phyloP scores from a whole-genome alignment of 2,113 vertebrate species.

The Alligator mississippiensis region DNA sequence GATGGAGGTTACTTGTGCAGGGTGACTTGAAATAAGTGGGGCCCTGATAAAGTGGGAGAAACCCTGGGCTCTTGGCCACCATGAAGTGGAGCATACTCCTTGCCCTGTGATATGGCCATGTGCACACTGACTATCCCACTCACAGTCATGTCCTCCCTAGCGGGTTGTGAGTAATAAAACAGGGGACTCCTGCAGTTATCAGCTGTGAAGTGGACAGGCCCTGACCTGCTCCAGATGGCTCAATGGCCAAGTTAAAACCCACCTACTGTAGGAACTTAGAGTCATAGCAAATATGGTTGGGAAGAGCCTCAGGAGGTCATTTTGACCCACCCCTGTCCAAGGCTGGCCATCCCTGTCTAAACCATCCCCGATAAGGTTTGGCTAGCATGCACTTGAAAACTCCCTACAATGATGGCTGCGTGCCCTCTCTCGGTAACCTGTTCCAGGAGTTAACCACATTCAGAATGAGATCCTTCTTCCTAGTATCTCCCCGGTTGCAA shows the following conservation, averaged over 20 bases:
- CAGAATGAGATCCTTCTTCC: too few species aligned
- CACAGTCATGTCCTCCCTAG: not conserved
- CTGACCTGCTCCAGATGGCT: not conserved
- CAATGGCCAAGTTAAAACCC: rapidly evolving
- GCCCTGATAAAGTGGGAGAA: not conserved
- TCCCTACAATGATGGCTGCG: too few species aligned
- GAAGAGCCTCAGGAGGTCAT: too few species aligned
- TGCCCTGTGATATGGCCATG: rapidly evolving
- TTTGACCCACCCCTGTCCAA: too few species aligned
- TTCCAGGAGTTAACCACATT: too few species aligned
- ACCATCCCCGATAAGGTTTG: too few species aligned
- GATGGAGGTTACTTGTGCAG: not conserved
- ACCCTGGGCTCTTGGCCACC: not conserved
- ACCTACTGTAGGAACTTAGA: too few species aligned
- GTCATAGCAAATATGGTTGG: too few species aligned
- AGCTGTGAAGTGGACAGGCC: not conserved
- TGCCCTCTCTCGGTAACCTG: too few species aligned
- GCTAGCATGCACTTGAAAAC: too few species aligned
- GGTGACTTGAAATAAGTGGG: not conserved
- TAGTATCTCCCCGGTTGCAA: too few species aligned
- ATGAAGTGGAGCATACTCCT: not conserved
- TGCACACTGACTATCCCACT: not conserved
- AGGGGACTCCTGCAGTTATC: not conserved
- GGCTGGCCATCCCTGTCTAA: too few species aligned
- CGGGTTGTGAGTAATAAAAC: not conserved